Percentiles rank a stretch among this genome's conserved stretches.
phyloP scores from a whole-genome alignment of 2,888 invertebrate genomes.

The Chrysina gloriosa region DNA sequence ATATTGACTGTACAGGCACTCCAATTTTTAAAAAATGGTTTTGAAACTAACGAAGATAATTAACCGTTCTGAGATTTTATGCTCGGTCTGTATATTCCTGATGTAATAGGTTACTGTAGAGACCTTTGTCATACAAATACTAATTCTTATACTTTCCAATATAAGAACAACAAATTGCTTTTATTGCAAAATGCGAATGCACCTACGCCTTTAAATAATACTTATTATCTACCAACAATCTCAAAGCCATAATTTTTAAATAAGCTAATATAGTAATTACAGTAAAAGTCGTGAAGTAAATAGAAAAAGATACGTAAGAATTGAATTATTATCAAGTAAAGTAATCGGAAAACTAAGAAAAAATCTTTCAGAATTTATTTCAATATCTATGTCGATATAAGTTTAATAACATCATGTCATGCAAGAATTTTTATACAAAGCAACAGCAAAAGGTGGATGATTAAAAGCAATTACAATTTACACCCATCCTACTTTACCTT shows the following conservation, averaged over 20 bases:
- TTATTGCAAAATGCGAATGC: too few relatives aligned
- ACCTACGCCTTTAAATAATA: neutral
- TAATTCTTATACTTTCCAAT: too few relatives aligned
- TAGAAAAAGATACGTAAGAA: neutral
- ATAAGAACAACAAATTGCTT: too few relatives aligned
- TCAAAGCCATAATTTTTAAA: neutral
- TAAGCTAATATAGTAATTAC: conserved; percentile 3
- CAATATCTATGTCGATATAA: neutral
- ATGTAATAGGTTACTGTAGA: too few relatives aligned
- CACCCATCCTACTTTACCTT: conserved; percentile 30
- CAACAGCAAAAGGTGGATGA: conserved; percentile 31
- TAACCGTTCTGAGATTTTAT: too few relatives aligned
- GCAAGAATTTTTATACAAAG: conserved; percentile 16
- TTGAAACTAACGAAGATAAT: too few relatives aligned
- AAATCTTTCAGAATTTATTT: conserved; percentile 13
- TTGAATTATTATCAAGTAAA: neutral
- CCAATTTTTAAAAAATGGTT: too few relatives aligned
- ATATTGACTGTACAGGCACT: too few relatives aligned
- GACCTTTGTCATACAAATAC: too few relatives aligned
- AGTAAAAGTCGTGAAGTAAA: conserved; percentile 5
- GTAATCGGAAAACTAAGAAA: conserved; percentile 6
- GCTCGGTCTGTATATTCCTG: too few relatives aligned
- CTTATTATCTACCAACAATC: neutral
- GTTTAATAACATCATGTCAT: conserved; percentile 10
- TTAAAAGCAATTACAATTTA: conserved; percentile 26